Evolutionary conservation across 1,140 invertebrate species (phyloP), one percentile per base, ranked within the genome.

Genomic region (Asbolus verrucosus): DNA sequence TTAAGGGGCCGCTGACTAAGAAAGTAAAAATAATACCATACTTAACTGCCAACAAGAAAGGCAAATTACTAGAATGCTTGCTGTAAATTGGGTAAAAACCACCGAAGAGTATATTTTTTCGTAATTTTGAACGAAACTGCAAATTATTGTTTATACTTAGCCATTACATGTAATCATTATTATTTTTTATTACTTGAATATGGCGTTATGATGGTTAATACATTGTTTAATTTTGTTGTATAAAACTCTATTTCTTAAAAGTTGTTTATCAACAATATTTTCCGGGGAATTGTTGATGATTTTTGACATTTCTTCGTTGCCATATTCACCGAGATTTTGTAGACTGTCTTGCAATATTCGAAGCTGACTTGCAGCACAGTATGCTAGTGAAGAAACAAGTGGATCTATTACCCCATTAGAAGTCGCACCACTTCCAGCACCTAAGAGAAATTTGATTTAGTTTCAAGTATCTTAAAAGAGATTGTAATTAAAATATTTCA

Each of bases 371-470:
- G 27, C 14, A 16, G 59, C 59, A 61, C 9, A 38, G 24, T 18
- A 61, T 3, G 14, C 30, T 19, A 61, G 9, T 61, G 13, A 27
- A 33, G 59, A 38, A 1, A 61, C 27, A 1, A 61, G 27, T 33
- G 33, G 30, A 61, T 61, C 59, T n/a, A 61, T 36, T 18, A 61
- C 33, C 1, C 33, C 59, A 27, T 54, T 54, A 3, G 46, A 54
- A 1, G 18, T 9, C 1, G 41, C 41, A 13, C n/a, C 14, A 27
- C 30, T 59, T 30, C 50, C 30, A 13, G 30, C 14, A 13, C 21
- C 50, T 33, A 13, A 16, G 18, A 43, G 1, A 13, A 18, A 16
- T 18, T 19, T 43, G n/a, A 18, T 43, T 43, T 43, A 16, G 9
- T 18, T 1, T 43, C 18, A 1, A 16, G 15, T 8, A 27, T n/a